Percentiles rank a stretch among this genome's conserved stretches.
These are phyloP conservation scores for Scolopax mira DNA, from an alignment of 2,113 vertebrate genomes.

Conservation along the genomic window DNA sequence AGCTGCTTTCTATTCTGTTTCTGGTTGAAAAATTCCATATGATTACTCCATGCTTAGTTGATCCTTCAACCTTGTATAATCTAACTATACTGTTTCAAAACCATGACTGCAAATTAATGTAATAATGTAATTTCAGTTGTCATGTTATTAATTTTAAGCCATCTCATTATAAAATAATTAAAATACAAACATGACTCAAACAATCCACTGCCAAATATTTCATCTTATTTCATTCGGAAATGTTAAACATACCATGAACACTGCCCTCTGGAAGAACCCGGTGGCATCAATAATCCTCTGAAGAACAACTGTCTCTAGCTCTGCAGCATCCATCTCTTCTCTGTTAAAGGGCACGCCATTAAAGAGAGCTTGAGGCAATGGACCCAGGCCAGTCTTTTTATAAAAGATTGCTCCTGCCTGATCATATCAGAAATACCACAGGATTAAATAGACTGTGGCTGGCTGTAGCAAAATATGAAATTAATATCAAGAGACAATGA, in stretches of 20 bases:
- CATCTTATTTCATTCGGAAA: slow-evolving; percentile 11
- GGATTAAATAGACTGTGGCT: slow-evolving; percentile 41
- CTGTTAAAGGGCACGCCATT: slow-evolving; percentile 87
- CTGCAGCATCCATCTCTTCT: slow-evolving; percentile 83
- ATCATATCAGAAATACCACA: slow-evolving; percentile 60
- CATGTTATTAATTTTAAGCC: background rate
- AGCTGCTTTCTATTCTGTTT: background rate
- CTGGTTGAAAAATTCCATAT: background rate
- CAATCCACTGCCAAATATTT: background rate
- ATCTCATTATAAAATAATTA: background rate
- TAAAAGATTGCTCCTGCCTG: slow-evolving; percentile 89
- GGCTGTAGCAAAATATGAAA: slow-evolving; percentile 10
- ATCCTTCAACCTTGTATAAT: background rate
- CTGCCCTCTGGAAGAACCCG: slow-evolving; percentile 84
- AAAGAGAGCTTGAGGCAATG: slow-evolving; percentile 89
- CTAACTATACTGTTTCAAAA: background rate
- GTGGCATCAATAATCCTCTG: slow-evolving; percentile 88
- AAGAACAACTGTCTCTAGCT: slow-evolving; percentile 83
- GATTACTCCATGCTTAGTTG: background rate
- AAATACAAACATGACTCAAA: background rate
- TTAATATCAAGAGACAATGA: background rate
- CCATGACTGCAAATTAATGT: background rate
- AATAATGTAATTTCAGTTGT: background rate
- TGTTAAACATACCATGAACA: slow-evolving; percentile 83
- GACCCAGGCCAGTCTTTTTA: slow-evolving; percentile 84